phyloP scores from a whole-genome alignment of 1,140 invertebrate genomes.

The Pseudomyrmex flavicornis region DNA sequence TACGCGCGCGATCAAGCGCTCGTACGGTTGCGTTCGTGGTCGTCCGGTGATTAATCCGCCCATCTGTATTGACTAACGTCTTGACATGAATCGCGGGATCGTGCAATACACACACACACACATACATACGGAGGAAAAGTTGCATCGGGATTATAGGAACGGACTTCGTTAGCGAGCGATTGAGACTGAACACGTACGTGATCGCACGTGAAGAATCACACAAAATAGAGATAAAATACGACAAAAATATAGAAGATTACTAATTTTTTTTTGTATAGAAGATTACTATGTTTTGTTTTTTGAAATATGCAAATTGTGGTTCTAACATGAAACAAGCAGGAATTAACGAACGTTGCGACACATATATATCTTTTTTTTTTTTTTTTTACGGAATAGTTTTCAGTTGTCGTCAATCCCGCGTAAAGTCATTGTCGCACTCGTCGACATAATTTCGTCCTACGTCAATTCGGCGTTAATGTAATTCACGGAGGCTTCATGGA shows the following conservation, averaged over 20 bases:
- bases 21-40: constrained; percentile 3
- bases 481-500: constrained; percentile 78
- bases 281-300: no score
- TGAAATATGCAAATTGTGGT: neutral
- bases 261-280: no score
- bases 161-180: constrained; percentile 70
- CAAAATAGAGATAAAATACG: neutral
- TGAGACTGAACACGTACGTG: constrained; percentile 56
- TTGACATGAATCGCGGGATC: constrained; percentile 57
- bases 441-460: constrained; percentile 74
- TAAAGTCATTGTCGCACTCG: constrained; percentile 5
- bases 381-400: neutral
- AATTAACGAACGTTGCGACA: neutral
- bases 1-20: constrained; percentile 34
- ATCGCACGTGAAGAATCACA: constrained; percentile 32
- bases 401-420: neutral
- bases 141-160: constrained; percentile 49
- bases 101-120: neutral
- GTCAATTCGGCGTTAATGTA: constrained; percentile 73
- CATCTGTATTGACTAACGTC: constrained; percentile 52
- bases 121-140: neutral
- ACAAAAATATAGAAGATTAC: neutral
- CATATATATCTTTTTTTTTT: no score
- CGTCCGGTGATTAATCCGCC: constrained; percentile 59
- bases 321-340: neutral